A percentile compares a stretch with the other conserved stretches of the same genome.
phyloP scores from a whole-genome alignment of 1,140 invertebrate genomes.

The Contarinia nasturtii region DNA sequence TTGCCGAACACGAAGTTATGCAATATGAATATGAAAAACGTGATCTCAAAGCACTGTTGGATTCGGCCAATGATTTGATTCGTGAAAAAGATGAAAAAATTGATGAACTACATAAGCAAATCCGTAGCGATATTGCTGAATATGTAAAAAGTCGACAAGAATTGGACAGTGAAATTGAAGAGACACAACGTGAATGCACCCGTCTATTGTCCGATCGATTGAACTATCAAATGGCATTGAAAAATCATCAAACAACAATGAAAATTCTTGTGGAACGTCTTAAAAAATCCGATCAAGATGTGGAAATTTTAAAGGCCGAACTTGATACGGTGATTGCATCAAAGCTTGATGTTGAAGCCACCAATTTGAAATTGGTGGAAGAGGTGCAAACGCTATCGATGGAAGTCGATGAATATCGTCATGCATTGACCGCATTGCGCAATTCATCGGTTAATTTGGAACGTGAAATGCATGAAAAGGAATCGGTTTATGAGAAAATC shows the following conservation, averaged over 20 bases:
- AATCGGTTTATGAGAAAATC: conserved; percentile 20
- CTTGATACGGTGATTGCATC: conserved; percentile 22
- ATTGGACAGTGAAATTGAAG: conserved; percentile 18
- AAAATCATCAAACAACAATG: conserved; percentile 26
- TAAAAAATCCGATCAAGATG: conserved; percentile 28
- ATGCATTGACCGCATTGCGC: conserved; percentile 11
- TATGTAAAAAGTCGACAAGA: conserved; percentile 19
- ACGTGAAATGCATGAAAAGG: conserved; percentile 21
- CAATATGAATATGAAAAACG: conserved; percentile 30
- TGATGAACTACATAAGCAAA: conserved; percentile 11
- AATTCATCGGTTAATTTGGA: conserved; percentile 18
- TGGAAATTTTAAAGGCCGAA: conserved; percentile 29
- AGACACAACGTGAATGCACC: conserved; percentile 21
- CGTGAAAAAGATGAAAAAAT: conserved; percentile 23
- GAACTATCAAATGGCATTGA: conserved; percentile 26
- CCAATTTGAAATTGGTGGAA: conserved; percentile 17
- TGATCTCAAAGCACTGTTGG: conserved; percentile 22
- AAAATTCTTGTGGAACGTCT: conserved; percentile 28
- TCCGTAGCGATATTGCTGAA: conserved; percentile 18
- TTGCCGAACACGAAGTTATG: conserved; percentile 28
- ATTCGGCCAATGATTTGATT: conserved; percentile 20
- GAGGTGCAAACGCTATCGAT: conserved; percentile 21
- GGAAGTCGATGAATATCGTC: conserved; percentile 18
- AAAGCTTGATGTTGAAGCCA: conserved; percentile 24
- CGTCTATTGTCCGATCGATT: conserved; percentile 25